These are phyloP conservation scores for Drosophila parthenogenetica DNA, from an alignment of 2,888 invertebrate species.

Conservation along the genomic window DNA sequence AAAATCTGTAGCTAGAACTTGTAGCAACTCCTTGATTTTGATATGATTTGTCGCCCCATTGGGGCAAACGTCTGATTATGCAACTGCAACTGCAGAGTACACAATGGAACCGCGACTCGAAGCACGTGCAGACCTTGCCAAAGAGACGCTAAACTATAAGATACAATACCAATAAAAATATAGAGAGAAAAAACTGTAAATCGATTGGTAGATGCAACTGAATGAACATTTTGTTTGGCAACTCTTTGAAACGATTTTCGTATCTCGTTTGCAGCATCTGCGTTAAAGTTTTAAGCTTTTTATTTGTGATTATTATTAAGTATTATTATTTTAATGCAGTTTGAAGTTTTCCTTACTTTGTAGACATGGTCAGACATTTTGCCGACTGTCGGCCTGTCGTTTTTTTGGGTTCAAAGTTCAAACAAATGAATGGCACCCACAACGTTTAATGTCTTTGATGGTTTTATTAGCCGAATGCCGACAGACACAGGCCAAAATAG, in stretches of 20 bases:
- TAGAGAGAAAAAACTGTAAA: background rate
- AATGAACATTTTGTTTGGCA: conserved; percentile 41
- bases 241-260: conserved; percentile 57
- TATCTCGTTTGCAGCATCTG: conserved; percentile 74
- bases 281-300: conserved; percentile 30
- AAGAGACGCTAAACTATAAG: conserved; percentile 2
- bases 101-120: conserved; percentile 55
- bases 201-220: conserved; percentile 37
- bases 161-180: conserved; percentile 4
- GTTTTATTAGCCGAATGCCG: conserved; percentile 76
- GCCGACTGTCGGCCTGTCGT: conserved; percentile 26
- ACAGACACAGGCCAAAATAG: conserved; percentile 58
- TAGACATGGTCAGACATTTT: conserved; percentile 52
- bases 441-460: conserved; percentile 79
- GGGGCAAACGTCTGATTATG: conserved; percentile 56
- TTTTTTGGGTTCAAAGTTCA: conserved; percentile 69
- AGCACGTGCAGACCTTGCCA: conserved; percentile 76
- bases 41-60: conserved; percentile 73
- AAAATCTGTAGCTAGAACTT: conserved; percentile 36
- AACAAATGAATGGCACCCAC: conserved; percentile 80
- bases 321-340: conserved; percentile 60
- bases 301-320: conserved; percentile 68
- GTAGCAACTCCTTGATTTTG: conserved; percentile 42
- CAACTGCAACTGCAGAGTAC: conserved; percentile 53
- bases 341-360: conserved; percentile 42